Evolutionary conservation across 2,113 vertebrate species (phyloP).

Genomic region (Ciconia stormi): DNA sequence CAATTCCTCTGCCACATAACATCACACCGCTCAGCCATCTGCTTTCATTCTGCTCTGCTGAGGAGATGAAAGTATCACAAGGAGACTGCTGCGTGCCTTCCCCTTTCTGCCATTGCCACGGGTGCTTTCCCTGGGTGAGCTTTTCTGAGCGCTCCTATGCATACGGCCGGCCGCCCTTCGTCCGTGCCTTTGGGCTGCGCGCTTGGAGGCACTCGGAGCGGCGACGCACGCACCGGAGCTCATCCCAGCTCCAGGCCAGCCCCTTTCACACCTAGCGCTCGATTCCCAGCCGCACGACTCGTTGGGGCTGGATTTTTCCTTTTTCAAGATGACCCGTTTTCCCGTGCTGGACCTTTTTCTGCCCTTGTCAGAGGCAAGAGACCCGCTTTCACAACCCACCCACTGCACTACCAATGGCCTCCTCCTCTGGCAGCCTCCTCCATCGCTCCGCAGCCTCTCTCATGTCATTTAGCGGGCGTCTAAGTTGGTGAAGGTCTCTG

Average conservation of each 20-base stretch:
- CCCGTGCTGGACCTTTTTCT: neutral
- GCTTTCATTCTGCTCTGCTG: neutral
- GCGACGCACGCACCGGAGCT: neutral
- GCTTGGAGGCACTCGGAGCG: neutral
- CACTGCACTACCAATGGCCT: accelerated
- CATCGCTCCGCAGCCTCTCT: neutral
- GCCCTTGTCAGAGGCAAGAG: neutral
- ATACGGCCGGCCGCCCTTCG: neutral
- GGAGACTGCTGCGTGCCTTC: neutral
- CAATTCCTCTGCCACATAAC: neutral
- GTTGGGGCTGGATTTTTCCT: neutral
- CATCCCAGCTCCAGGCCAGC: neutral
- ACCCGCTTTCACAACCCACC: neutral
- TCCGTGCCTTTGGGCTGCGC: neutral
- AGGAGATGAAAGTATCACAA: neutral
- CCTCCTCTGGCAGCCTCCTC: neutral
- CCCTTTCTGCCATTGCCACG: neutral
- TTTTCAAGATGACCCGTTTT: neutral
- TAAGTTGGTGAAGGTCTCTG: neutral
- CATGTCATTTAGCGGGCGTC: accelerated
- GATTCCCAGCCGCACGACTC: neutral
- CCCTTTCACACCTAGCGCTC: accelerated
- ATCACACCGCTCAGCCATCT: neutral
- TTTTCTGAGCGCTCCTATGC: accelerated
- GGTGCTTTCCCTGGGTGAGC: neutral